Evolutionary conservation across 2,888 invertebrate genomes (phyloP).

Genomic region (Celastrina argiolus): DNA sequence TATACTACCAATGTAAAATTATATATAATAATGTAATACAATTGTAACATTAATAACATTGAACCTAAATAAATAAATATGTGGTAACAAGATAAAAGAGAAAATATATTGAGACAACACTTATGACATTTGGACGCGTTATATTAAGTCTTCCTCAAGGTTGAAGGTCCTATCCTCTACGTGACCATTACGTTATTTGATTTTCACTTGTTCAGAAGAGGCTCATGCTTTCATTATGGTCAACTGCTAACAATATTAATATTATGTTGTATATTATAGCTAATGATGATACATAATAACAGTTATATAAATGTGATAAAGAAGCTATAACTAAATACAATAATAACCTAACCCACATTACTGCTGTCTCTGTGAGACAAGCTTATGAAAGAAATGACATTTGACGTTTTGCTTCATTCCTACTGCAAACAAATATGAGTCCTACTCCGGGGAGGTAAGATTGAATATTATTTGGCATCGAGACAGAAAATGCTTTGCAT

Average conservation of each 20-base stretch:
- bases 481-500: conserved; percentile 15
- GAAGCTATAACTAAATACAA: neutral
- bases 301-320: too few species aligned
- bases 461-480: conserved; percentile 16
- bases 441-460: neutral
- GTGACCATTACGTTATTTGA: neutral
- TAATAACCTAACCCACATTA: neutral
- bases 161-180: neutral
- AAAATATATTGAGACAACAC: conserved; percentile 7
- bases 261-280: neutral
- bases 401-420: neutral
- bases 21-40: neutral
- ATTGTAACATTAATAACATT: neutral
- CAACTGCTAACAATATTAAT: neutral
- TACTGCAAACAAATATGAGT: neutral
- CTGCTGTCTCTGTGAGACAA: neutral
- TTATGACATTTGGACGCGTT: conserved; percentile 1
- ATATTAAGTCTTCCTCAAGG: neutral
- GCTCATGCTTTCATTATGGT: neutral
- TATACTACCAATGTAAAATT: neutral
- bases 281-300: neutral
- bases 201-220: neutral
- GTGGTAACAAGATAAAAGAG: neutral
- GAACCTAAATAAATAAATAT: neutral
- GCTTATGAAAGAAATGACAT: neutral